Percentiles rank a stretch among this genome's conserved stretches.
These are phyloP conservation scores for Ametastegia equiseti DNA, from an alignment of 2,888 invertebrate species.

Conservation along the genomic window DNA sequence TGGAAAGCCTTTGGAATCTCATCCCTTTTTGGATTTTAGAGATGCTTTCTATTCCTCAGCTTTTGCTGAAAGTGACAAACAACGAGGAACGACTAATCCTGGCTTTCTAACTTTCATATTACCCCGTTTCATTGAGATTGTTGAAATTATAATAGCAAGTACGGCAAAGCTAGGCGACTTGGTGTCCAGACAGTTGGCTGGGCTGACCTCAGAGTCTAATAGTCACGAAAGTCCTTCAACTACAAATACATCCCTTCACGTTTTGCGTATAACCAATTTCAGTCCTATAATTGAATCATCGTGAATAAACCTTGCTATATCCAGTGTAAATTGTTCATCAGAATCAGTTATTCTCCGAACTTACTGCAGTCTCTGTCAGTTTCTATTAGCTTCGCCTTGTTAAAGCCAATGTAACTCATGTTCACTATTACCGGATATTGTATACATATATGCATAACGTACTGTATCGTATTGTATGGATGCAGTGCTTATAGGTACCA, in stretches of 20 bases:
- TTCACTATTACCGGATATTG: not conserved
- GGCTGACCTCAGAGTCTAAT: constrained; percentile 27
- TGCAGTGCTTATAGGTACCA: not conserved
- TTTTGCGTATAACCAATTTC: too few species aligned
- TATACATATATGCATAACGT: not conserved
- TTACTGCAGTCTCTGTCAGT: too few species aligned
- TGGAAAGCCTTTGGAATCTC: constrained; percentile 25
- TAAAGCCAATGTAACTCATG: not conserved
- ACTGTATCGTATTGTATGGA: not conserved
- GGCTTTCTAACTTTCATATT: constrained; percentile 22
- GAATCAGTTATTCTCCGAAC: not conserved
- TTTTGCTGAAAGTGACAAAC: not conserved
- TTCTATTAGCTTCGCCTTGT: not conserved
- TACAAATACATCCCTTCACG: not conserved
- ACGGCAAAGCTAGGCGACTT: not conserved
- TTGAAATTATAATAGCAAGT: not conserved
- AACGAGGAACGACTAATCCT: not conserved
- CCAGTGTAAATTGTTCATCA: not conserved
- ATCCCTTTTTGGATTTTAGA: not conserved
- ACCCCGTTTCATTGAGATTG: not conserved
- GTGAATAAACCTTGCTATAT: not conserved
- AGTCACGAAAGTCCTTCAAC: not conserved
- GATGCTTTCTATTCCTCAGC: not conserved
- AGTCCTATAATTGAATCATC: constrained; percentile 3
- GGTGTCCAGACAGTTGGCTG: not conserved